Conservation (phyloP, 2,113 vertebrate species). For the Campylorhamphus procurvoides region DNA sequence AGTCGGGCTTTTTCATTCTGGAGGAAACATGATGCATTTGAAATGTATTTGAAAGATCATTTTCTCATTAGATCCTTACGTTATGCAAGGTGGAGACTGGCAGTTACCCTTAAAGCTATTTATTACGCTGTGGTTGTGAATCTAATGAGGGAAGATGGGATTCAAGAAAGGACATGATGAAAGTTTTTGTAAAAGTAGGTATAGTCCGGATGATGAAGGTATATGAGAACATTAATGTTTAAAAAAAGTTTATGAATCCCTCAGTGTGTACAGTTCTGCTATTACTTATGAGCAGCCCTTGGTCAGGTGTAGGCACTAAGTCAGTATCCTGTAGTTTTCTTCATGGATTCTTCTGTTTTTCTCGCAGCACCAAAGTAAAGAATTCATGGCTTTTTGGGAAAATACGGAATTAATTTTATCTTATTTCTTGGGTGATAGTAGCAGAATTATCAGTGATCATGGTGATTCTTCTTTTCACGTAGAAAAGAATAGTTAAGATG, state of each 20-base stretch:
- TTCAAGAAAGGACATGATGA: slow-evolving; percentile 58
- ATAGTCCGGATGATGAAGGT: background rate
- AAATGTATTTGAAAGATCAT: slow-evolving; percentile 18
- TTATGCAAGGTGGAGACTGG: slow-evolving; percentile 47
- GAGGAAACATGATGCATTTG: background rate
- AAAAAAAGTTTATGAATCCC: background rate
- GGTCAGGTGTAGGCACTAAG: background rate
- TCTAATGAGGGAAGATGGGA: slow-evolving; percentile 28
- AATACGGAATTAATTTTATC: background rate
- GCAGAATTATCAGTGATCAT: background rate
- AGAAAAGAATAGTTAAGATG: background rate
- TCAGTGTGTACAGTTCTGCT: background rate
- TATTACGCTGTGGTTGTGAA: slow-evolving; percentile 2
- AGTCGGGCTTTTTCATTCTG: slow-evolving; percentile 4
- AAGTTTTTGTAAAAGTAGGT: background rate
- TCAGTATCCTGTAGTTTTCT: background rate
- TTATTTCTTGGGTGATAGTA: background rate
- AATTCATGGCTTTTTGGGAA: background rate
- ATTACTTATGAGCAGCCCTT: background rate
- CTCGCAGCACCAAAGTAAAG: background rate
- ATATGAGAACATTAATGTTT: background rate
- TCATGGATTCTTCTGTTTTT: background rate
- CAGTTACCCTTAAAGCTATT: slow-evolving; percentile 63
- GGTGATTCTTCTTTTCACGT: background rate
- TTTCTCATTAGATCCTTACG: slow-evolving; percentile 36